Conservation (phyloP, 2,888 invertebrate genomes). For the Drosophila peninsularis region DNA sequence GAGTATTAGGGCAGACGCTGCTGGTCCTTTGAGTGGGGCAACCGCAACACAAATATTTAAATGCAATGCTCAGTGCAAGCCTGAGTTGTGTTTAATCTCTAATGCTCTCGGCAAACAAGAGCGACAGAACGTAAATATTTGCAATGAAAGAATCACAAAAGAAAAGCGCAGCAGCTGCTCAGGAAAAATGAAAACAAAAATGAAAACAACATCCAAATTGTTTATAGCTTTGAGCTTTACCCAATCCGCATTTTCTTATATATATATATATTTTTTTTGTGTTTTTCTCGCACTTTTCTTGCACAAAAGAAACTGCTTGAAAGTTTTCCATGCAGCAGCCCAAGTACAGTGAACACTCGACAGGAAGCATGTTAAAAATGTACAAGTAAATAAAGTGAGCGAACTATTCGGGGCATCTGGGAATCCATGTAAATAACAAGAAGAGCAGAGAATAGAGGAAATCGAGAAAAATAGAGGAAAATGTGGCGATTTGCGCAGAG, state of each 20-base stretch:
- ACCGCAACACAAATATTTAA: conserved; percentile 16
- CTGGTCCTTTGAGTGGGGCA: neutral
- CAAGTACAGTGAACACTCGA: conserved; percentile 25
- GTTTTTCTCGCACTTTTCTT: conserved; percentile 23
- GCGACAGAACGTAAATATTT: conserved; percentile 50
- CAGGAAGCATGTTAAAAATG: conserved; percentile 45
- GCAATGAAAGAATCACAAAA: conserved; percentile 30
- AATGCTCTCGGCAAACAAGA: conserved; percentile 28
- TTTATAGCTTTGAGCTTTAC: conserved; percentile 37
- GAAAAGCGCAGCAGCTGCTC: conserved; percentile 21
- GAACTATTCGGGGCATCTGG: conserved; percentile 39
- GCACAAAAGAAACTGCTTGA: conserved; percentile 43
- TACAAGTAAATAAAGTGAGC: conserved; percentile 55
- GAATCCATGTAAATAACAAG: conserved; percentile 9
- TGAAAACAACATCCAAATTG: conserved; percentile 32
- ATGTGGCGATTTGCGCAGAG: conserved; percentile 50
- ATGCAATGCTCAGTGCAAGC: conserved; percentile 8
- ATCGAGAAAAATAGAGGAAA: conserved; percentile 39
- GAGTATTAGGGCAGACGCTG: neutral
- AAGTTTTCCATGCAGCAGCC: conserved; percentile 48
- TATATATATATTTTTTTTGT: neutral
- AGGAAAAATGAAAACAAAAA: conserved; percentile 1
- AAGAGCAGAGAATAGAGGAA: conserved; percentile 30
- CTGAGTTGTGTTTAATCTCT: conserved; percentile 5
- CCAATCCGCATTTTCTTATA: conserved; percentile 32